Percentiles rank a stretch among this genome's conserved stretches.
These are phyloP conservation scores for Calyptomena viridis DNA, from an alignment of 2,113 vertebrate genomes.

Conservation along the genomic window DNA sequence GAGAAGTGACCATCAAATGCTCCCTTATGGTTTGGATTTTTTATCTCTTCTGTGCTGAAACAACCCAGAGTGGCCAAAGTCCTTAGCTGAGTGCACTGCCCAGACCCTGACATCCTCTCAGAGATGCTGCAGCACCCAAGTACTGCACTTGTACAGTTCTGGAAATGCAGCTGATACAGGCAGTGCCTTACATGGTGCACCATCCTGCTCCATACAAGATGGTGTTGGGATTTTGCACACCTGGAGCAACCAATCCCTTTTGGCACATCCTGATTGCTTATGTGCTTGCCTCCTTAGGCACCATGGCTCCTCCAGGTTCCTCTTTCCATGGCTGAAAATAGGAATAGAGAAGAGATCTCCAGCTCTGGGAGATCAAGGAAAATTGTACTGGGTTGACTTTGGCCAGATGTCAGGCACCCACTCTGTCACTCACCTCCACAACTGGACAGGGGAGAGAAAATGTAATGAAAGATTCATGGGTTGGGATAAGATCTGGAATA, in stretches of 20 bases:
- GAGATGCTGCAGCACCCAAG: neutral
- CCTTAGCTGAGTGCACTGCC: neutral
- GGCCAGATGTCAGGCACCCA: neutral
- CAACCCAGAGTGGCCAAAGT: neutral
- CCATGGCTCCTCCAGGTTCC: neutral
- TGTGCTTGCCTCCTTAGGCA: neutral
- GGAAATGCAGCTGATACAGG: neutral
- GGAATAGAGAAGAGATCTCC: neutral
- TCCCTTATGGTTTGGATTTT: neutral
- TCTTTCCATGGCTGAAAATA: neutral
- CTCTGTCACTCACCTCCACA: neutral
- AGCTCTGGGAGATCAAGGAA: neutral
- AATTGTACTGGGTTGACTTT: neutral
- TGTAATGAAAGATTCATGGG: neutral
- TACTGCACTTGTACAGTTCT: neutral
- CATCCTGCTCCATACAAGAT: no score
- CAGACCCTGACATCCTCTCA: neutral
- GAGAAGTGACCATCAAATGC: neutral
- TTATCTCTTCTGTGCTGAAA: neutral
- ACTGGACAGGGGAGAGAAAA: neutral
- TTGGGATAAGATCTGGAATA: neutral
- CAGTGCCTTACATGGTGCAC: neutral
- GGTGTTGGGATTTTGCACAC: neutral
- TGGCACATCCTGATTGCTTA: neutral
- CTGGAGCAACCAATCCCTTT: neutral